phyloP scores from a whole-genome alignment of 1,140 invertebrate genomes.

The Hermetia illucens region DNA sequence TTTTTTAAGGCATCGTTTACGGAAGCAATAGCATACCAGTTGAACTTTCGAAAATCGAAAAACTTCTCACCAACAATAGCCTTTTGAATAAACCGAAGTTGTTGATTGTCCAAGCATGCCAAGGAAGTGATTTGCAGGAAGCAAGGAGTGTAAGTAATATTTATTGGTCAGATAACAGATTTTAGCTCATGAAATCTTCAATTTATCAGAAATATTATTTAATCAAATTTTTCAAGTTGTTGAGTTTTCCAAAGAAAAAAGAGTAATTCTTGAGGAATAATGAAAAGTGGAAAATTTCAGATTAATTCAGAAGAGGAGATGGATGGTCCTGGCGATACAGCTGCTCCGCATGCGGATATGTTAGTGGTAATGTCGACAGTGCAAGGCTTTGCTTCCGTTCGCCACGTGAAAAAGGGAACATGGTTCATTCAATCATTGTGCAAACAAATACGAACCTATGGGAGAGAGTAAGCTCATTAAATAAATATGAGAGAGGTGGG shows the following conservation, averaged over 20 bases:
- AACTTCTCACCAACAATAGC: slow-evolving; percentile 13
- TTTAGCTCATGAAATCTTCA: not conserved
- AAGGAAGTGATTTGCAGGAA: slow-evolving; percentile 6
- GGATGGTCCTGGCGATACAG: slow-evolving; percentile 1
- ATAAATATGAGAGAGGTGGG: slow-evolving; percentile 13
- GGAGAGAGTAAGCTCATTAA: slow-evolving; percentile 7
- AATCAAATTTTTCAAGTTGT: not conserved
- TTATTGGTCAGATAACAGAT: not conserved
- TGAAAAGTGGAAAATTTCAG: too few relatives aligned
- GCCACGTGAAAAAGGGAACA: slow-evolving; percentile 19
- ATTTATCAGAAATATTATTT: not conserved
- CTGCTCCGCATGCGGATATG: slow-evolving; percentile 13
- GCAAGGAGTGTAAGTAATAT: not conserved
- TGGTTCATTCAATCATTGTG: slow-evolving; percentile 27
- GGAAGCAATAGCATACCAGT: slow-evolving; percentile 20
- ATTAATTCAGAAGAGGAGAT: too few relatives aligned
- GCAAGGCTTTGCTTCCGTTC: slow-evolving; percentile 15
- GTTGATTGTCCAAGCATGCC: slow-evolving; percentile 24
- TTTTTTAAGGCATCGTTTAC: slow-evolving; percentile 14
- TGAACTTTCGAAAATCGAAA: slow-evolving; percentile 16
- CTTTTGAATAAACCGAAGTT: slow-evolving; percentile 20
- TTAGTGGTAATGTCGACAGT: slow-evolving; percentile 23
- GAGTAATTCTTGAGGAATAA: too few relatives aligned
- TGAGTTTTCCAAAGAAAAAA: not conserved
- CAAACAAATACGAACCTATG: slow-evolving; percentile 1